These are phyloP conservation scores for Xiphophorus birchmanni DNA, from an alignment of 2,797 vertebrate species.

Conservation along the genomic window DNA sequence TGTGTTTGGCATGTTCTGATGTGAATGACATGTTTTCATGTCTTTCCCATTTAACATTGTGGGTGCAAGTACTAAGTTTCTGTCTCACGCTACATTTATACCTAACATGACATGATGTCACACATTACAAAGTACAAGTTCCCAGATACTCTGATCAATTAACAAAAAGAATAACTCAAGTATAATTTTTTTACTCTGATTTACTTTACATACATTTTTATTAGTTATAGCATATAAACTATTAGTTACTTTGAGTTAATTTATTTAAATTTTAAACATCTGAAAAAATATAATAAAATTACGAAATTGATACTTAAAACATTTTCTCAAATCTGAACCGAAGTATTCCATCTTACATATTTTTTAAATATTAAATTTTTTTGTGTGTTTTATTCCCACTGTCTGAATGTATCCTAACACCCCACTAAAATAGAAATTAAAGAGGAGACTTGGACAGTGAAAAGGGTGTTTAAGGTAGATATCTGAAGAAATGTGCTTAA, in stretches of 20 bases:
- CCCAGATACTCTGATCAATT: neutral
- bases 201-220: neutral
- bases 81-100: neutral
- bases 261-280: neutral
- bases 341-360: neutral
- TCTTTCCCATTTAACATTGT: neutral
- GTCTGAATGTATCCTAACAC: neutral
- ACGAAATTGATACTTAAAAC: neutral
- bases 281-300: neutral
- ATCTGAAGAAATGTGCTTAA: neutral
- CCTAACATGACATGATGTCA: neutral
- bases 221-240: neutral
- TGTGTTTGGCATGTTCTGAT: neutral
- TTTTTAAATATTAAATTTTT: neutral
- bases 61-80: neutral
- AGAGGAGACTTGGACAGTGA: neutral
- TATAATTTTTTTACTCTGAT: neutral
- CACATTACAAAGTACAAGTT: neutral
- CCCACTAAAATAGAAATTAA: neutral
- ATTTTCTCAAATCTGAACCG: neutral
- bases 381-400: neutral
- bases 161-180: neutral
- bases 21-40: neutral
- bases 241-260: neutral
- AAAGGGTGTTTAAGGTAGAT: neutral